Percentiles rank a stretch among this genome's conserved stretches.
phyloP scores from a whole-genome alignment of 2,888 invertebrate genomes.

The Melanchra persicariae region DNA sequence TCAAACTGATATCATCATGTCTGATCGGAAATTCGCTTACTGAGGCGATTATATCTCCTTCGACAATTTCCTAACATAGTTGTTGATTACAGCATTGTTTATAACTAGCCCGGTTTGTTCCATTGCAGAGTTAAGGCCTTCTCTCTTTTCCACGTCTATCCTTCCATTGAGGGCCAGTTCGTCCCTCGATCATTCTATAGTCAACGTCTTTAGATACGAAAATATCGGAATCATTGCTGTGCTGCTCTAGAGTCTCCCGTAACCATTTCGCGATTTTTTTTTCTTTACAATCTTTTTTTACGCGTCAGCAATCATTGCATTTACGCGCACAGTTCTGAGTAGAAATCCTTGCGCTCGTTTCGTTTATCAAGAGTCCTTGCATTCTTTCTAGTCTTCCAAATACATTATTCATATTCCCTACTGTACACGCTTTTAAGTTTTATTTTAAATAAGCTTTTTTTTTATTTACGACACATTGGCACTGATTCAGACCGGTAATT shows the following conservation, averaged over 20 bases:
- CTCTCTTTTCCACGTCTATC: too few species aligned
- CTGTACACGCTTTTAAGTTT: slow-evolving; percentile 16
- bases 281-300: slow-evolving; percentile 10
- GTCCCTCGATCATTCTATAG: too few species aligned
- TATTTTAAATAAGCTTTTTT: slow-evolving; percentile 33
- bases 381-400: slow-evolving; percentile 54
- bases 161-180: too few species aligned
- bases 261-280: background rate
- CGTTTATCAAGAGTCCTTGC: slow-evolving; percentile 57
- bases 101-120: too few species aligned
- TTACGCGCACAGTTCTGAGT: slow-evolving; percentile 12
- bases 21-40: too few species aligned
- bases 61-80: too few species aligned
- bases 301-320: slow-evolving; percentile 23
- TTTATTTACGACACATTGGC: slow-evolving; percentile 44
- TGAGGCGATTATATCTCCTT: background rate
- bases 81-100: too few species aligned
- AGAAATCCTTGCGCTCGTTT: slow-evolving; percentile 64
- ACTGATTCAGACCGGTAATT: slow-evolving; percentile 43
- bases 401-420: slow-evolving; percentile 56
- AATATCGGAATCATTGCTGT: background rate
- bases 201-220: background rate
- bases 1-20: too few species aligned
- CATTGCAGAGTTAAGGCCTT: too few species aligned
- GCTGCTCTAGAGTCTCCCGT: background rate